Base-by-base conservation (phyloP, 2,888 invertebrate species). In the Proisotoma minuta region DNA sequence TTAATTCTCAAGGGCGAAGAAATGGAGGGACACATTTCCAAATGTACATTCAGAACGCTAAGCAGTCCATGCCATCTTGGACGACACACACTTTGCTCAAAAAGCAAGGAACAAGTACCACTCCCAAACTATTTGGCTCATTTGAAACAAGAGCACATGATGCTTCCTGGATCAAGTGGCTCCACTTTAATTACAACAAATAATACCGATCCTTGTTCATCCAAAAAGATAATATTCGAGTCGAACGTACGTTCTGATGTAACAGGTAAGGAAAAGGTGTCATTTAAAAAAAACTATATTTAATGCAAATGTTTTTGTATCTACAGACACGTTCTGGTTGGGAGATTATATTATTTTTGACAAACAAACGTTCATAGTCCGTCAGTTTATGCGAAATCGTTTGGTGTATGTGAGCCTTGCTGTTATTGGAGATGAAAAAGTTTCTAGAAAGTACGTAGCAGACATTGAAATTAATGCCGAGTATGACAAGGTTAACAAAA, bases 311-410 rank as follows among this genome's bases (percentile, higher is more conserved):
- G 26, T 26, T 26, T 20, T 18, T 18, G n/a, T 47, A 1, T 29
- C 24, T 18, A n/a, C 43, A 60, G 60, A 60, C 39, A 60, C 60
- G 10, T 60, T 60, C 26, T 60, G 60, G 60, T 15, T 60, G 23
- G 60, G 60, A 34, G 60, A 60, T 26, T 60, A 60, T 48, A 40
- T 47, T 24, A 27, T 48, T 4, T 60, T 15, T 18, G 54, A 60
- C 18, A 29, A 28, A 5, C 28, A 60, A 23, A 48, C 34, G 39
- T 60, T 60, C 48, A 12, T 60, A 0, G 53, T 60, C 20, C 48
- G 60, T 1, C 60, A 60, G 12, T 60, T 60, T 48, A 29, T 54
- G 12, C 20, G 15, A 24, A 48, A 49, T 18, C 34, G 48, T 5
- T n/a, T 60, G 15, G 54, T 48, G 28, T 60, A 60, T 20, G 54